Conservation (phyloP, 1,140 invertebrate genomes). For the Portunus trituberculatus region DNA sequence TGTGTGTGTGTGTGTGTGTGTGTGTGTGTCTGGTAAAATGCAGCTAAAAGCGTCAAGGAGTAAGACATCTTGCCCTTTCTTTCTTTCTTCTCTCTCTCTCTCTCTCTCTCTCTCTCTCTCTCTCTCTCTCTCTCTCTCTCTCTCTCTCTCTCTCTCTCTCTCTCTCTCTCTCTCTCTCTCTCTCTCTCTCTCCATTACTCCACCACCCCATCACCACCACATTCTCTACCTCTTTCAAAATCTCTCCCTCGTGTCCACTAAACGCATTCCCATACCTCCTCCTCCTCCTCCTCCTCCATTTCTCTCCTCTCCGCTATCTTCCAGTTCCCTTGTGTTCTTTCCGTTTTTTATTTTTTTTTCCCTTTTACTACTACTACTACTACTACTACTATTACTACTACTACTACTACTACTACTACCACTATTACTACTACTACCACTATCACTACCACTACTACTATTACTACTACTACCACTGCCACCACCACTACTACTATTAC, state of each 20-base stretch:
- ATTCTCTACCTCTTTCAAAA: not conserved
- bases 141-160: not conserved
- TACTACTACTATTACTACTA: not conserved
- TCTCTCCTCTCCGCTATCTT: not conserved
- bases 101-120: constrained; percentile 37
- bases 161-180: no score
- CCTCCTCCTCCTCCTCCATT: not conserved
- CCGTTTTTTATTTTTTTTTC: not conserved
- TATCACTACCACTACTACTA: no score
- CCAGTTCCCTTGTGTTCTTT: not conserved
- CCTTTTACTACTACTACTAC: not conserved
- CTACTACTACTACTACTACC: not conserved
- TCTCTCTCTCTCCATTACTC: no score
- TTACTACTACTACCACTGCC: no score
- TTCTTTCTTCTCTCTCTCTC: constrained; percentile 47
- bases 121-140: constrained; percentile 22
- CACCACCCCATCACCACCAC: no score
- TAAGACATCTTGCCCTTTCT: not conserved
- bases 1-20: no score
- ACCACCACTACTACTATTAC: no score
- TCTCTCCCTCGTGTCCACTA: not conserved
- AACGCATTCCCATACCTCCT: not conserved
- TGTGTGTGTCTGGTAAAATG: no score
- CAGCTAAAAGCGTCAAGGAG: not conserved
- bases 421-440: not conserved